Evolutionary conservation across 2,888 invertebrate genomes (phyloP), one percentile per base, ranked within the genome.

Genomic region (Athetis lepigone): DNA sequence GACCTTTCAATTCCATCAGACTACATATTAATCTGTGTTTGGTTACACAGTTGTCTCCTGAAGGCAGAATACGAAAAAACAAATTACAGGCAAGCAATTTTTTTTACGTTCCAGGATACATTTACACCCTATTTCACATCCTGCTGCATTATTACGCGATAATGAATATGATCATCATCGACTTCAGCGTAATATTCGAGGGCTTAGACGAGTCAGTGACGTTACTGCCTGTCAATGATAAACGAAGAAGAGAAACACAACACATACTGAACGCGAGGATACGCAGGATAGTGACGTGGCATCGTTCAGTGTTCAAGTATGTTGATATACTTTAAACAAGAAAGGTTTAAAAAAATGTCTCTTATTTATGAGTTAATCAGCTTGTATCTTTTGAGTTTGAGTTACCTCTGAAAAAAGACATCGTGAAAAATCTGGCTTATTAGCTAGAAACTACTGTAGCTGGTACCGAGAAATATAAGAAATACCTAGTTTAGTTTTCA

Each of bases 71-170:
- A 33, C 3, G 33, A 33, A 33, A 33, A 33, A 33, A 33, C 11
- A 13, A 2, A 2, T 13, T 33, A 13, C 13, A 13, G 13, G 33
- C 4, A 13, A 1, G 4, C 33, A 33, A 33, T 8, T 33, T 21
- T 1, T 16, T 3, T 9, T 5, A 5, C 2, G 21, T 61, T 49
- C 2, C 85, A 93, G 92, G 85, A 0, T 92, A 90, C 64, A 70
- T 92, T 7, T 92, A 91, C 77, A 75, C 86, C 1, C 54, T 89
- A 13, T 90, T 92, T 52, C 93, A 93, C 67, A 79, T 89, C 25
- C 58, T 92, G 25, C 63, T 92, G 8, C 92, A 92, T 70, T 85
- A 86, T 64, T 86, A 86, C 64, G 80, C 69, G 18, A 58, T 90
- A 60, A 83, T 93, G 86, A 82, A 87, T 13, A 79, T 92, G 82